phyloP scores from a whole-genome alignment of 2,113 vertebrate species.

The Neomonachus schauinslandi region DNA sequence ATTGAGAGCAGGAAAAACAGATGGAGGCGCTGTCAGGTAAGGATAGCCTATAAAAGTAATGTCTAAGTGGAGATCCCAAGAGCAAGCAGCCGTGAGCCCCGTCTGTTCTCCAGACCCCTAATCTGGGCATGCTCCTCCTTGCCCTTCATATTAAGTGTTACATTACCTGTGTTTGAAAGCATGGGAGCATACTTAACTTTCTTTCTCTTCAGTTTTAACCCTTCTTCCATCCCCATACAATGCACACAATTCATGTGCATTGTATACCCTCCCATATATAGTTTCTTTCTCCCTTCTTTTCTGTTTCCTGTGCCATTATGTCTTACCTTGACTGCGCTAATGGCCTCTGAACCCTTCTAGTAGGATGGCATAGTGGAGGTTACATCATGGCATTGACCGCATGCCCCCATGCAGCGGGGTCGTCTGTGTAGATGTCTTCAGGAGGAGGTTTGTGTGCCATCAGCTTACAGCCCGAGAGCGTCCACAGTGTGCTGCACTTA shows the following conservation, averaged over 20 bases:
- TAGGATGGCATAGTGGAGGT: not conserved
- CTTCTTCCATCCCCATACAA: not conserved
- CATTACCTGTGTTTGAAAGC: not conserved
- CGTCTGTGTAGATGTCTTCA: not conserved
- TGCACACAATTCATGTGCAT: not conserved
- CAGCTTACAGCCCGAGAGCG: not conserved
- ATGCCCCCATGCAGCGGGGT: not conserved
- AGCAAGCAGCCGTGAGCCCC: not conserved
- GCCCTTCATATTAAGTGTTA: not conserved
- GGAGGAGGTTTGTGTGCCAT: not conserved
- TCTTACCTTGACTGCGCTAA: not conserved
- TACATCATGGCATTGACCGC: not conserved
- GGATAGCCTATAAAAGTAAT: not conserved
- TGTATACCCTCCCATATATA: fast-evolving
- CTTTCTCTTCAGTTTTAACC: not conserved
- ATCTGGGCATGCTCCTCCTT: not conserved
- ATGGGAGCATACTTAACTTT: not conserved
- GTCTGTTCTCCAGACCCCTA: not conserved
- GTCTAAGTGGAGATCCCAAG: not conserved
- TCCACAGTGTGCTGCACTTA: not conserved
- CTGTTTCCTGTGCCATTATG: not conserved
- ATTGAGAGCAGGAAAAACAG: not conserved
- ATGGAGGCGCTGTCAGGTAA: not conserved
- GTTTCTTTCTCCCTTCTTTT: not conserved
- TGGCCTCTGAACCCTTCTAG: not conserved